phyloP scores from a whole-genome alignment of 2,888 invertebrate species.

The Eupelmus urozonus region DNA sequence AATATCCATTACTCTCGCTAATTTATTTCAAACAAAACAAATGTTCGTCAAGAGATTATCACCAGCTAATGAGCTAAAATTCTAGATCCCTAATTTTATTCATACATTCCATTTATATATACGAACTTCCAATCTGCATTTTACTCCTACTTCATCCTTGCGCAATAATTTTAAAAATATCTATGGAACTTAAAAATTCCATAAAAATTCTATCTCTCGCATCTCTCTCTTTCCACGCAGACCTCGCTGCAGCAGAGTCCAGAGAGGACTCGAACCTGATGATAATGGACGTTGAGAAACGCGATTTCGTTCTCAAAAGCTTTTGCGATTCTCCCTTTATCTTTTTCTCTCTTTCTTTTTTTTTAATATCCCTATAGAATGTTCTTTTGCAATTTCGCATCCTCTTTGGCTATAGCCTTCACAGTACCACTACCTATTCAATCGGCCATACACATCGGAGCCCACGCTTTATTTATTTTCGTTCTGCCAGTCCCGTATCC shows the following conservation, averaged over 20 bases:
- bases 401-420: conserved; percentile 12
- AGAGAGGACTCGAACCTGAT: not conserved
- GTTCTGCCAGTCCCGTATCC: not conserved
- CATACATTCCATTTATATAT: too few relatives aligned
- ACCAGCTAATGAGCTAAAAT: too few relatives aligned
- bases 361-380: not conserved
- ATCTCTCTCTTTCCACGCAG: not conserved
- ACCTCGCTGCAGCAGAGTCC: not conserved
- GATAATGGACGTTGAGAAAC: conserved; percentile 44
- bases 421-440: conserved; percentile 6
- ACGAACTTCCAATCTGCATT: too few relatives aligned
- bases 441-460: conserved; percentile 6
- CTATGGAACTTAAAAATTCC: not conserved
- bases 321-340: conserved; percentile 6
- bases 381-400: conserved; percentile 14
- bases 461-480: too few relatives aligned
- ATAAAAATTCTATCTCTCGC: too few relatives aligned
- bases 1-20: not conserved
- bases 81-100: too few relatives aligned
- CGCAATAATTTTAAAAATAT: too few relatives aligned
- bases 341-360: conserved; percentile 23
- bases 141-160: too few relatives aligned
- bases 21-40: not conserved
- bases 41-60: too few relatives aligned
- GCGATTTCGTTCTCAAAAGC: conserved; percentile 48